Evolutionary conservation across 2,113 vertebrate genomes (phyloP), one percentile per base, ranked within the genome.

Genomic region (Rhinolophus sinicus): DNA sequence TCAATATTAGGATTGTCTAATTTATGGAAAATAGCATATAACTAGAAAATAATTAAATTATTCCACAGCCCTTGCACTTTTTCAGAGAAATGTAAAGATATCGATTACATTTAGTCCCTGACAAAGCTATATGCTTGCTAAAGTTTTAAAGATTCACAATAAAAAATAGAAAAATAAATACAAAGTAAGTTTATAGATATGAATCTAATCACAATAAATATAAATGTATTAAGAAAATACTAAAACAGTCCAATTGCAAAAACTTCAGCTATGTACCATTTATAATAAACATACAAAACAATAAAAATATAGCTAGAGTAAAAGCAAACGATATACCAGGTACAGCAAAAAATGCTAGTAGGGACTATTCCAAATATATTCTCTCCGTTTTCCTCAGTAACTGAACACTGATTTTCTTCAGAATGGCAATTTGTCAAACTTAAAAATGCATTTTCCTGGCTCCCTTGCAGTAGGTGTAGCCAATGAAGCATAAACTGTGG

Each of bases 371-470:
- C 35, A 78, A 75, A 73, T 64, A 62, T 16, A 94, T 60, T 84
- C 69, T 80, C 75, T 81, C 26, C 24, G 72, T 90, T 97, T 96
- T 82, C 67, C 72, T 75, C 94, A 93, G 85, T 67, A 94, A 90
- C 60, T 67, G 40, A 97, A 77, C 52, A 90, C 76, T 82, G 81
- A 58, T 93, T 95, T 94, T 90, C 60, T 96, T 96, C 93, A 47
- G 22, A 92, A 93, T 56, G 82, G 96, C 81, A 85, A 86, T 97
- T 95, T 95, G 85, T 97, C 95, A 91, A 67, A 96, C 26, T 77
- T 96, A 96, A 90, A 93, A 81, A 40, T 78, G 28, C 38, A 73
- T 96, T 97, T 96, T 88, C 82, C 81, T n/a, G 6, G 85, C 58
- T 95, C 62, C n/a, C 47, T 88, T 88, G 54, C 26, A 75, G 84